A percentile compares a stretch with the other conserved stretches of the same genome.
phyloP scores from a whole-genome alignment of 2,888 invertebrate genomes.

The Parnassius mnemosyne region DNA sequence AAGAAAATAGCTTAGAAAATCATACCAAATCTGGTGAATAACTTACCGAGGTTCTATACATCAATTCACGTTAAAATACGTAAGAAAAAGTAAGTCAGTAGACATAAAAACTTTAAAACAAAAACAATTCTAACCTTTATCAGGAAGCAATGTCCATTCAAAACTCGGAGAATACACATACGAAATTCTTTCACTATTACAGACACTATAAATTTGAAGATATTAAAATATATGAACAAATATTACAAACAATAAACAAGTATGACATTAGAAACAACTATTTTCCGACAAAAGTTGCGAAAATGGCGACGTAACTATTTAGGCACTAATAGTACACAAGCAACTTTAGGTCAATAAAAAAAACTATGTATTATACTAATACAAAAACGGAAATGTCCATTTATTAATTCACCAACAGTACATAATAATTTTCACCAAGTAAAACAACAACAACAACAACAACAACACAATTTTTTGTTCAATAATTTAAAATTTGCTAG shows the following conservation, averaged over 20 bases:
- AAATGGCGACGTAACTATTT: slow-evolving; percentile 49
- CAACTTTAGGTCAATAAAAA: slow-evolving; percentile 18
- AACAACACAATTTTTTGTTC: slow-evolving; percentile 18
- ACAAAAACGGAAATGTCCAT: slow-evolving; percentile 12
- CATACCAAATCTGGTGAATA: too few relatives aligned
- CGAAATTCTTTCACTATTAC: slow-evolving; percentile 20
- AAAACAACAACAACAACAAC: slow-evolving; percentile 29
- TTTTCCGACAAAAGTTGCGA: slow-evolving; percentile 42
- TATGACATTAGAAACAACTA: slow-evolving; percentile 21
- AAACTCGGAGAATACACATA: slow-evolving; percentile 28
- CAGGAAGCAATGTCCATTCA: slow-evolving; percentile 49
- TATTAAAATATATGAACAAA: slow-evolving; percentile 17
- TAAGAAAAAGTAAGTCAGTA: background rate
- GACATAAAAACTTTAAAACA: background rate
- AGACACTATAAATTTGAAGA: slow-evolving; percentile 13
- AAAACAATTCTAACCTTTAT: slow-evolving; percentile 37
- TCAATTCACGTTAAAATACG: too few relatives aligned
- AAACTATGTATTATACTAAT: slow-evolving; percentile 3
- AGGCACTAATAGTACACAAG: slow-evolving; percentile 22
- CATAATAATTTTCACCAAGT: slow-evolving; percentile 23
- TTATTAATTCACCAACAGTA: slow-evolving; percentile 13
- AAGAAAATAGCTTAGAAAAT: too few relatives aligned
- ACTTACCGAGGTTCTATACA: too few relatives aligned
- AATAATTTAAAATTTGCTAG: too few relatives aligned
- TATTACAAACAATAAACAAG: slow-evolving; percentile 1